A percentile compares a stretch with the other conserved stretches of the same genome.
Evolutionary conservation across 2,113 vertebrate species (phyloP).

Genomic region (Gymnorhina tibicen): DNA sequence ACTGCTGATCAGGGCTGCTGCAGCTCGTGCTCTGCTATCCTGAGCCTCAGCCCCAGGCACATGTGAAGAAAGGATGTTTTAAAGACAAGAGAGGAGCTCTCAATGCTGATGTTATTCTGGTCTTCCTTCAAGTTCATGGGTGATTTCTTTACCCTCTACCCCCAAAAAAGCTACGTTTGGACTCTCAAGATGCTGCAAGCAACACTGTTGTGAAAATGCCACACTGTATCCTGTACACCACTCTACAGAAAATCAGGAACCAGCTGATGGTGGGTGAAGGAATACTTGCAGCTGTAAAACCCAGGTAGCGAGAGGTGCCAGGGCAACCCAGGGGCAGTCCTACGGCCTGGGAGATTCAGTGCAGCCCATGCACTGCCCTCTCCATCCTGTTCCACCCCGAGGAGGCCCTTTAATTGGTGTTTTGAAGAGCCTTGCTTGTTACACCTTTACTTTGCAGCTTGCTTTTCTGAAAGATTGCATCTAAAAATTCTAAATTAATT

Average conservation of each 20-base stretch:
- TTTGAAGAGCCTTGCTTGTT: background rate
- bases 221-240: background rate
- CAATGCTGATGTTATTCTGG: background rate
- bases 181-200: background rate
- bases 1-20: background rate
- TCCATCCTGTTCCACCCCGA: fast-evolving
- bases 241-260: background rate
- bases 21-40: background rate
- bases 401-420: background rate
- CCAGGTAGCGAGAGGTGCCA: background rate
- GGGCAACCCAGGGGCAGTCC: background rate
- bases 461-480: background rate
- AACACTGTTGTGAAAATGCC: background rate
- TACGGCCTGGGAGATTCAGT: background rate
- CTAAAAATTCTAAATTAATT: background rate
- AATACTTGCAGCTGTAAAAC: background rate
- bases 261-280: background rate
- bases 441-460: background rate
- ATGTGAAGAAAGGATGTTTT: background rate
- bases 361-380: background rate
- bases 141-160: background rate
- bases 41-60: background rate
- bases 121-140: background rate
- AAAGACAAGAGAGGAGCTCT: background rate
- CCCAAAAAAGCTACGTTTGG: background rate